Base-by-base conservation (phyloP, 2,797 vertebrate species). In the Enteromius thamalakanensis region DNA sequence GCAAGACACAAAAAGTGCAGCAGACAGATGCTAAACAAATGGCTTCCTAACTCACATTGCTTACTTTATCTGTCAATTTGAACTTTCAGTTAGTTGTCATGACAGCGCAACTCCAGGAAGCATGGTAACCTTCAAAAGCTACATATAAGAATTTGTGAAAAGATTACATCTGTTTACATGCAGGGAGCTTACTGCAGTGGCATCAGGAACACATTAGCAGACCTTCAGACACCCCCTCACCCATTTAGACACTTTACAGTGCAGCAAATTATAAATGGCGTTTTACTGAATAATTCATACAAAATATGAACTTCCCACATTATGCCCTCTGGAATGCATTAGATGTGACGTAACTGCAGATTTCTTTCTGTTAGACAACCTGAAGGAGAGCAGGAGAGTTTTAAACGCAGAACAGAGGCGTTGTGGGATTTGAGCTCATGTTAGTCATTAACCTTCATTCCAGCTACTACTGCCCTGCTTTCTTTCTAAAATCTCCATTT, bases 371-470 rank as follows among this genome's bases (percentile, higher is more conserved):
- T 45, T 32, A 72, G 86, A 67, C 21, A 85, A 86, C 55, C 74
- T 47, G 75, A 72, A 81, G 87, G 74, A 85, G 87, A 85, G 86
- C 67, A 78, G 78, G 79, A 79, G 49, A 23, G 6, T 45, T 80
- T 70, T 70, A 42, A 71, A 34, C 37, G 71, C 67, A 70, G 29
- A 67, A 86, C 82, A 86, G 75, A 72, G 45, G 32, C 88, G 91
- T 91, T 87, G 85, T 51, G 86, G 88, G 86, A 91, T 91, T 90
- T 91, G 92, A 92, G 91, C 90, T 92, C 89, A 91, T 91, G 91
- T 90, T 88, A 90, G 85, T 91, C 91, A 93, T 93, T 92, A 93
- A 94, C 93, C 92, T 93, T 92, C 91, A 90, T 89, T 90, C 87
- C 89, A 90, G 91, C 89, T 88, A 87, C 88, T 88, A 78, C 85